Base-by-base conservation (phyloP, 2,113 vertebrate genomes). In the Colistium nudipinnis region DNA sequence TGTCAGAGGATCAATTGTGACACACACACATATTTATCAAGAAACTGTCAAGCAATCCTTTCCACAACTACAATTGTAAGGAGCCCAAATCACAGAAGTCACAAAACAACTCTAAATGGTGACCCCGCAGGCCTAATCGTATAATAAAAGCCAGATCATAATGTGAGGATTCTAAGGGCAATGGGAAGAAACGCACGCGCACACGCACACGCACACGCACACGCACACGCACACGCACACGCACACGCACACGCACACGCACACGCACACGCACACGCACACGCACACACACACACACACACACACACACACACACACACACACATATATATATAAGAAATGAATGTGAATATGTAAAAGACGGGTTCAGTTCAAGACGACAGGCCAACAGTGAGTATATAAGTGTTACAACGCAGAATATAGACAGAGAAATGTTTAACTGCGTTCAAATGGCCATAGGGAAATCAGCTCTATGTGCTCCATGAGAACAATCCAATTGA, bases 341-440 rank as follows among this genome's bases (percentile, higher is more conserved):
- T 0, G 0, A 24, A 65, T 7, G 8, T 39, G 2, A 30, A n/a
- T 10, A 9, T 44, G 27, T 35, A 49, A 54, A 65, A 51, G 36
- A 85, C 52, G 64, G 62, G 69, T 83, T 80, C 68, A 78, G 84
- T 57, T 52, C 14, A 36, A 48, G 57, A 74, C 36, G 5, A 19
- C 16, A 25, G 16, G 81, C 83, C 74, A 82, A 77, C 24, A 38
- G 67, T 87, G 87, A 90, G 20, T 44, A 59, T 76, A 28, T 52
- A 75, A 64, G 62, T 74, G 75, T 79, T 68, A 84, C 48, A 76
- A 68, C 0, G 3, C 10, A 54, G 28, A 33, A 55, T 39, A 54
- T 6, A 12, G 14, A 78, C 53, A 24, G 19, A 70, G n/a, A 25
- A 31, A 4, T 1, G 2, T 45, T 52, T 4, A 10, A 16, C 4